phyloP scores from a whole-genome alignment of 2,797 vertebrate species.

The Chloroceryle amazona region DNA sequence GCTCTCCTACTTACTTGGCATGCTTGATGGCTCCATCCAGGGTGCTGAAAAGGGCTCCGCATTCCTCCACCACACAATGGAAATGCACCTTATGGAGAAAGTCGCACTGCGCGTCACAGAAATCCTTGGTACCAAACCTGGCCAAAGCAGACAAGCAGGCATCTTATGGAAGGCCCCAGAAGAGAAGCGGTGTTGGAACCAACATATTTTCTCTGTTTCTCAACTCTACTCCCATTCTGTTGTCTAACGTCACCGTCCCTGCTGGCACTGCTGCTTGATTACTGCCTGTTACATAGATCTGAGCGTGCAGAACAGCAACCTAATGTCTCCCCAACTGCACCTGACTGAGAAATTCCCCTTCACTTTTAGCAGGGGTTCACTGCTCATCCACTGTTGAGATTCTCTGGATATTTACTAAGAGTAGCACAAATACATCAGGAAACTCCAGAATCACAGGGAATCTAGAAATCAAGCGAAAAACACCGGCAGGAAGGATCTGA shows the following conservation, averaged over 20 bases:
- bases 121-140: slow-evolving; percentile 96
- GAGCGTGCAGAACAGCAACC: not conserved
- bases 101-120: slow-evolving; percentile 95
- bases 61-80: slow-evolving; percentile 96
- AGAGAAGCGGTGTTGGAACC: not conserved
- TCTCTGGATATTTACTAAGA: not conserved
- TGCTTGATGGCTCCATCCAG: slow-evolving; percentile 98
- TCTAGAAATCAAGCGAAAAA: slow-evolving; percentile 17
- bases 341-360: not conserved
- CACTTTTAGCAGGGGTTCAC: not conserved
- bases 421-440: not conserved
- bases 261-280: not conserved
- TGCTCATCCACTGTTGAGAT: not conserved
- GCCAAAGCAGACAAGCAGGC: slow-evolving; percentile 1
- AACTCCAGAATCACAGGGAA: slow-evolving; percentile 34
- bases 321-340: not conserved
- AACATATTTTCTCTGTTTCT: not conserved
- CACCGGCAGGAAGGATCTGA: slow-evolving; percentile 63
- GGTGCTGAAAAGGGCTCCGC: slow-evolving; percentile 97
- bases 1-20: slow-evolving; percentile 89
- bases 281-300: not conserved
- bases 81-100: slow-evolving; percentile 98
- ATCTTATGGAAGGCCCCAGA: not conserved
- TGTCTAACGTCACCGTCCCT: not conserved
- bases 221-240: not conserved